Conservation (phyloP, 2,797 vertebrate species). For the Pterois miles region DNA sequence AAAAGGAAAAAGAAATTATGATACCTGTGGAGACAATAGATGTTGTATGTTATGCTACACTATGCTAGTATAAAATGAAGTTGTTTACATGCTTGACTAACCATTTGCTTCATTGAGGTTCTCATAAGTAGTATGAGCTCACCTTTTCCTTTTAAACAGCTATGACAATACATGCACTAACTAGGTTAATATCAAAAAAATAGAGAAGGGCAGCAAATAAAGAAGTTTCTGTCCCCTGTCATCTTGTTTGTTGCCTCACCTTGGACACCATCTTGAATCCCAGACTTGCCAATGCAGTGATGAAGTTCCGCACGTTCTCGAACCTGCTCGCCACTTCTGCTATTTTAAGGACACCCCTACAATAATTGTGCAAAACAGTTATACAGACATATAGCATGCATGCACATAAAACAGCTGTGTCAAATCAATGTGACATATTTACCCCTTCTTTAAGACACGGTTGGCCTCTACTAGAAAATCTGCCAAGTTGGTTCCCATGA, state of each 20-base stretch:
- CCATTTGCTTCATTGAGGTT: background rate
- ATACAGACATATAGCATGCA: background rate
- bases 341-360: conserved; percentile 90
- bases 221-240: background rate
- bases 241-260: conserved; percentile 79
- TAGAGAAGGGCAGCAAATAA: background rate
- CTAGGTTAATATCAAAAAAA: background rate
- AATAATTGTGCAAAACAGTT: conserved; percentile 9
- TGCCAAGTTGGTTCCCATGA: conserved; percentile 95
- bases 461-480: conserved; percentile 94
- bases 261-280: conserved; percentile 90
- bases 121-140: background rate
- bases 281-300: conserved; percentile 80
- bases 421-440: conserved; percentile 11
- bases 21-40: background rate
- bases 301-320: conserved; percentile 83
- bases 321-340: conserved; percentile 96
- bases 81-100: background rate
- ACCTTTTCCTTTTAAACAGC: background rate
- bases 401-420: accelerated
- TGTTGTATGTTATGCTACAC: background rate
- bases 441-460: conserved; percentile 90
- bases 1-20: background rate
- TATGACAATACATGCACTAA: background rate
- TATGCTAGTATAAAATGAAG: background rate